Percentiles rank a stretch among this genome's conserved stretches.
These are phyloP conservation scores for Drosophila villosipedis DNA, from an alignment of 2,888 invertebrate species.

Conservation along the genomic window DNA sequence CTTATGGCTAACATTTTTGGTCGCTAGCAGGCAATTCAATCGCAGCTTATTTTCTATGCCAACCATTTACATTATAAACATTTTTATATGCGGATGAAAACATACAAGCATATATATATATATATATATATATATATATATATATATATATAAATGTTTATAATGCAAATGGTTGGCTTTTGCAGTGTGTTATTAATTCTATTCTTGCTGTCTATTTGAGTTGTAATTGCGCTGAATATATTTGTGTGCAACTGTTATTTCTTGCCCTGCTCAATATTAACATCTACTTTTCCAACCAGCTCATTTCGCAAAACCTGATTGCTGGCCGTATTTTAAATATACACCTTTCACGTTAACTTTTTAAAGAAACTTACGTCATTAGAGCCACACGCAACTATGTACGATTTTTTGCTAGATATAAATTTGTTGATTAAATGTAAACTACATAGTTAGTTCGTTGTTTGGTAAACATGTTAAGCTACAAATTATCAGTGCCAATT, in stretches of 20 bases:
- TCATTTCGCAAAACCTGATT: background rate
- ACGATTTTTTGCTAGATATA: background rate
- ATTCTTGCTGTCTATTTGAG: constrained; percentile 23
- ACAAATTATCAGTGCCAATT: background rate
- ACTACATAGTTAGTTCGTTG: background rate
- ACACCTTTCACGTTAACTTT: background rate
- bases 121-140: constrained; percentile 13
- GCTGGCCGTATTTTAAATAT: background rate
- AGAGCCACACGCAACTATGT: background rate
- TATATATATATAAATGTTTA: constrained; percentile 41
- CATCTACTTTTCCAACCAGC: background rate
- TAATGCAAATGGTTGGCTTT: constrained; percentile 18
- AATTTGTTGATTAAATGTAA: background rate
- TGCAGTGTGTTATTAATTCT: constrained; percentile 32
- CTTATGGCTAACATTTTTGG: constrained; percentile 50
- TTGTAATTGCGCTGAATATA: constrained; percentile 36
- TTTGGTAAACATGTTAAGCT: background rate
- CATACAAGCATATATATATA: background rate
- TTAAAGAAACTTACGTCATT: background rate
- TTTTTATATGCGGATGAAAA: no score
- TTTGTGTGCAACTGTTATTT: background rate
- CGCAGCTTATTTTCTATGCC: constrained; percentile 45
- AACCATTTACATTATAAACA: background rate
- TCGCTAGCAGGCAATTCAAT: constrained; percentile 40
- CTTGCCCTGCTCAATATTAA: constrained; percentile 5